phyloP scores from a whole-genome alignment of 2,888 invertebrate species.

The Drosophila falleni region DNA sequence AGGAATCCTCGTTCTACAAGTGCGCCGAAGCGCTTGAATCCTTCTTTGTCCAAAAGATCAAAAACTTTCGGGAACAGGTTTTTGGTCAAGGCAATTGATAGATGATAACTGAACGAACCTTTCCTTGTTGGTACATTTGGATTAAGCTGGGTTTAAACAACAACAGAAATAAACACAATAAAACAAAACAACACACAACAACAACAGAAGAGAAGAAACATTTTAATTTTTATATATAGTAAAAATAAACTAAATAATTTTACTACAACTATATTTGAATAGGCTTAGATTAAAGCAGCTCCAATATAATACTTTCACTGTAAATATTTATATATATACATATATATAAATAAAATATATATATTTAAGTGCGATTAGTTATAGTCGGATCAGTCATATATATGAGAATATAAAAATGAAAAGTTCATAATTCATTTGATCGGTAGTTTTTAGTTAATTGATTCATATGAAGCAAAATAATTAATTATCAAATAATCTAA shows the following conservation, averaged over 20 bases:
- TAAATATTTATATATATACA: slow-evolving; percentile 31
- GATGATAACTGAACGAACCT: background rate
- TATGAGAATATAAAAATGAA: slow-evolving; percentile 25
- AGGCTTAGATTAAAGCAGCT: slow-evolving; percentile 36
- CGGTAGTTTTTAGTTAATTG: slow-evolving; percentile 21
- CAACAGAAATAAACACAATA: slow-evolving; percentile 9
- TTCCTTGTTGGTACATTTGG: slow-evolving; percentile 28
- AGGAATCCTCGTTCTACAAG: slow-evolving; percentile 97
- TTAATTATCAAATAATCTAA: slow-evolving; percentile 8
- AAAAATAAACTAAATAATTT: slow-evolving; percentile 38
- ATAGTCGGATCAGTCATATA: slow-evolving; percentile 35
- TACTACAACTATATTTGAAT: slow-evolving; percentile 27
- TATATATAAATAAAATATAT: slow-evolving; percentile 23
- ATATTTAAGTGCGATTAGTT: slow-evolving; percentile 44
- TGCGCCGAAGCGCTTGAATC: slow-evolving; percentile 98
- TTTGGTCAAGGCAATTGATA: slow-evolving; percentile 84
- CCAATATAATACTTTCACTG: slow-evolving; percentile 26
- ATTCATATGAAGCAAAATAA: slow-evolving; percentile 24
- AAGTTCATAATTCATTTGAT: slow-evolving; percentile 26
- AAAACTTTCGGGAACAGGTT: slow-evolving; percentile 93
- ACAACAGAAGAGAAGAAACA: slow-evolving; percentile 1
- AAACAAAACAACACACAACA: background rate
- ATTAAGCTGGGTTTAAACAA: slow-evolving; percentile 30
- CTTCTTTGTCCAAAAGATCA: slow-evolving; percentile 97
- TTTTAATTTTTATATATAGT: slow-evolving; percentile 44